phyloP scores from a whole-genome alignment of 1,140 invertebrate genomes.

The Coenobita brevimanus region DNA sequence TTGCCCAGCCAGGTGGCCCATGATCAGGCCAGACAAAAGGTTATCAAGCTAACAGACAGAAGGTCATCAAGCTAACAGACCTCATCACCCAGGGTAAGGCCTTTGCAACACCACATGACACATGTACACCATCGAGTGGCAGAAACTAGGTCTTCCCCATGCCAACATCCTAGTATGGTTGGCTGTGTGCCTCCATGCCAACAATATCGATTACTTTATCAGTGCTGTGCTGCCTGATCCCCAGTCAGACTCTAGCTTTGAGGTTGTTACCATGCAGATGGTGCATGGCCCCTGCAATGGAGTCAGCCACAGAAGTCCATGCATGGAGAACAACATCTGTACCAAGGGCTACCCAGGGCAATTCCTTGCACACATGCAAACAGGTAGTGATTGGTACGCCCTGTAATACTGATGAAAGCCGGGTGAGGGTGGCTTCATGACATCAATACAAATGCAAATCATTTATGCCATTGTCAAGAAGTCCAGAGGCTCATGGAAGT shows the following conservation, averaged over 20 bases:
- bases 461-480: too few species aligned
- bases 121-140: conserved; percentile 75
- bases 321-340: too few species aligned
- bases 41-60: too few species aligned
- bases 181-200: not conserved
- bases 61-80: conserved; percentile 70
- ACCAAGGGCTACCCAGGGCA: conserved; percentile 24
- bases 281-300: conserved; percentile 66
- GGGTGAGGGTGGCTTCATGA: not conserved
- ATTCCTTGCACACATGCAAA: not conserved
- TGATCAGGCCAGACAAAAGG: conserved; percentile 1
- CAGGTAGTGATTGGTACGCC: not conserved
- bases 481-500: not conserved
- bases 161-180: not conserved
- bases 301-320: conserved; percentile 47
- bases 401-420: not conserved
- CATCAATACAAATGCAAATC: not conserved
- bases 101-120: conserved; percentile 69
- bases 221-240: not conserved
- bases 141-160: conserved; percentile 74
- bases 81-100: conserved; percentile 71
- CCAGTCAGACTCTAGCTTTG: not conserved
- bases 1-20: conserved; percentile 47
- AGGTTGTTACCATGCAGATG: conserved; percentile 47
- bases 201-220: not conserved